Conservation (phyloP, 2,888 invertebrate genomes). For the Andrena camellia region DNA sequence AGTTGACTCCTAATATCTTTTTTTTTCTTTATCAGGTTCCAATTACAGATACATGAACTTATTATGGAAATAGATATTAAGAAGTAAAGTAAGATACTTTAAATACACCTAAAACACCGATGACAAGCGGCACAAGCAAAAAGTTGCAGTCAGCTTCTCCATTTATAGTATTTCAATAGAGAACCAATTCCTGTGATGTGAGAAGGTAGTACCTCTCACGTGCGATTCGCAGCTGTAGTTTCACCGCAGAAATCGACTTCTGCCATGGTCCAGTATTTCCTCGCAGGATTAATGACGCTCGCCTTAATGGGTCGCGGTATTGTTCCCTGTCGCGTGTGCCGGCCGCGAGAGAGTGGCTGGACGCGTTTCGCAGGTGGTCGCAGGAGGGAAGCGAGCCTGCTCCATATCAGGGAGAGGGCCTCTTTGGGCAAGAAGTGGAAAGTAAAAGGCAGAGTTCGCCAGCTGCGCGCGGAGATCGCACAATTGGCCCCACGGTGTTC, state of each 20-base stretch:
- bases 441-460: slow-evolving; percentile 68
- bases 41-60: no score
- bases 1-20: no score
- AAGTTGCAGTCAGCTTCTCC: no score
- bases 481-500: slow-evolving; percentile 61
- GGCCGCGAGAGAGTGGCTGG: slow-evolving; percentile 16
- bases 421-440: slow-evolving; percentile 58
- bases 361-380: slow-evolving; percentile 40
- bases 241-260: slow-evolving; percentile 25
- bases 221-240: not conserved
- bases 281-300: slow-evolving; percentile 61
- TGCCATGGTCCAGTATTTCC: slow-evolving; percentile 54
- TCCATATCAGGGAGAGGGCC: slow-evolving; percentile 21
- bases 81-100: no score
- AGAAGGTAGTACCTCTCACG: not conserved
- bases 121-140: no score
- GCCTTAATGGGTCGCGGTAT: slow-evolving; percentile 57
- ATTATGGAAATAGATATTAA: no score
- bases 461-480: slow-evolving; percentile 54
- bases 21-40: no score
- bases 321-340: slow-evolving; percentile 31
- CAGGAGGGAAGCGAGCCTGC: not conserved
- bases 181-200: no score
- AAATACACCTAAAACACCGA: no score
- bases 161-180: no score